Evolutionary conservation across 2,888 invertebrate species (phyloP).

Genomic region (Hemicrepidius hirtus): DNA sequence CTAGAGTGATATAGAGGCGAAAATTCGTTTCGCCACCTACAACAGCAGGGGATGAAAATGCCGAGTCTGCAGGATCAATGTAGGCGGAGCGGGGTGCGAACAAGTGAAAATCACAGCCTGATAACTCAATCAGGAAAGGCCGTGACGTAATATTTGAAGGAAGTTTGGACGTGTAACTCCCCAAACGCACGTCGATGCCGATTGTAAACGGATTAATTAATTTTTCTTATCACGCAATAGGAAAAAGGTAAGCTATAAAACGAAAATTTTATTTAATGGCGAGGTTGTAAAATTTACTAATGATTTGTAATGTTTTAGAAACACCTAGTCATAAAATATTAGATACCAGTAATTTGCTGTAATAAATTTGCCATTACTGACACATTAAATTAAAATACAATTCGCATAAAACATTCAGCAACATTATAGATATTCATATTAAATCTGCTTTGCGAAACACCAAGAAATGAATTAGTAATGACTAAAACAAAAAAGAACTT

Average conservation of each 20-base stretch:
- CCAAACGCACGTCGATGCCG: constrained; percentile 1
- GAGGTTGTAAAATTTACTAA: constrained; percentile 12
- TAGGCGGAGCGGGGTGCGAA: constrained; percentile 63
- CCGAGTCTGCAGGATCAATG: constrained; percentile 56
- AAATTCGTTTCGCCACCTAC: constrained; percentile 33
- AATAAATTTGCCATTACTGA: no score
- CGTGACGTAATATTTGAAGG: constrained; percentile 54
- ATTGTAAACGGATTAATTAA: background rate
- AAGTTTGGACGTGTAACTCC: constrained; percentile 34
- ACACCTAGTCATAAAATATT: background rate
- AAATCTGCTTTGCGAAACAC: no score
- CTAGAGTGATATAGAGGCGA: constrained; percentile 35
- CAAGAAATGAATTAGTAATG: no score
- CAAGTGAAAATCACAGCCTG: constrained; percentile 68
- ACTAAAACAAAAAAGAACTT: no score
- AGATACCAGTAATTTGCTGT: no score
- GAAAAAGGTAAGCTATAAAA: constrained; percentile 18
- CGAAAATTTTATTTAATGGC: constrained; percentile 3
- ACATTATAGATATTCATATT: no score
- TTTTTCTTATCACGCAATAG: constrained; percentile 7
- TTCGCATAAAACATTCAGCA: no score
- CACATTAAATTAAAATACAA: no score
- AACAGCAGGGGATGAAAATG: constrained; percentile 51
- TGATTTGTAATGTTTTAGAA: constrained; percentile 27
- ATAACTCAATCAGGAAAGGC: constrained; percentile 66